Conservation (phyloP, 2,888 invertebrate species). For the Drosophila paranaensis region DNA sequence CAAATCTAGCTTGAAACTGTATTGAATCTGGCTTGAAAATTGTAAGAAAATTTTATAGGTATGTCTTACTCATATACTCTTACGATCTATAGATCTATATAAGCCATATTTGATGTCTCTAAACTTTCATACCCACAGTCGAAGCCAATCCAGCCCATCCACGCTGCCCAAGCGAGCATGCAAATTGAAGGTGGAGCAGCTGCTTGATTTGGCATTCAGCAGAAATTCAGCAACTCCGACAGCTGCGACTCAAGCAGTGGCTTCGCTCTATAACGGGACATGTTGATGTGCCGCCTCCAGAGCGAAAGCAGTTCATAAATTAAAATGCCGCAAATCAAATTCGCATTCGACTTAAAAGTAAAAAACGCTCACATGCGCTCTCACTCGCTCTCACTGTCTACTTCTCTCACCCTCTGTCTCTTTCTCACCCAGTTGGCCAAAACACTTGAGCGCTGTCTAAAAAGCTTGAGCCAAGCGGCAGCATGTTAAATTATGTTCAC, state of each 20-base stretch:
- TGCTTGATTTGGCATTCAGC: conserved; percentile 76
- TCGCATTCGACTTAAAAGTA: conserved; percentile 68
- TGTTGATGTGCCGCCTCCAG: conserved; percentile 61
- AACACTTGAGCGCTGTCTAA: conserved; percentile 56
- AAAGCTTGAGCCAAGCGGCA: conserved; percentile 52
- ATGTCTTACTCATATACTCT: no score
- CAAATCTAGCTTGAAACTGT: neutral
- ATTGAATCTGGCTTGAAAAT: neutral
- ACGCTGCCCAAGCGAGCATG: neutral
- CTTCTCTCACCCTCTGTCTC: conserved; percentile 27
- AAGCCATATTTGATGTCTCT: no score
- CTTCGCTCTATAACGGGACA: conserved; percentile 51
- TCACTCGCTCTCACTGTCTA: conserved; percentile 33
- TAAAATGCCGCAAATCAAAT: conserved; percentile 82
- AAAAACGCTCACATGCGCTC: conserved; percentile 1
- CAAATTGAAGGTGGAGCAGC: conserved; percentile 45
- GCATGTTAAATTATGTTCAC: conserved; percentile 81
- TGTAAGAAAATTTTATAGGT: no score
- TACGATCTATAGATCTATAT: no score
- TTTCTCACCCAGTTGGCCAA: conserved; percentile 18
- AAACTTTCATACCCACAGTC: no score
- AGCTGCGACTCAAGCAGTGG: conserved; percentile 63
- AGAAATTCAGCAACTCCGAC: conserved; percentile 51
- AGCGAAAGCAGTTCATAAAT: conserved; percentile 76
- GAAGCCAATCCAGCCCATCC: neutral